Evolutionary conservation across 2,888 invertebrate genomes (phyloP).

Genomic region (Lobophora halterata): DNA sequence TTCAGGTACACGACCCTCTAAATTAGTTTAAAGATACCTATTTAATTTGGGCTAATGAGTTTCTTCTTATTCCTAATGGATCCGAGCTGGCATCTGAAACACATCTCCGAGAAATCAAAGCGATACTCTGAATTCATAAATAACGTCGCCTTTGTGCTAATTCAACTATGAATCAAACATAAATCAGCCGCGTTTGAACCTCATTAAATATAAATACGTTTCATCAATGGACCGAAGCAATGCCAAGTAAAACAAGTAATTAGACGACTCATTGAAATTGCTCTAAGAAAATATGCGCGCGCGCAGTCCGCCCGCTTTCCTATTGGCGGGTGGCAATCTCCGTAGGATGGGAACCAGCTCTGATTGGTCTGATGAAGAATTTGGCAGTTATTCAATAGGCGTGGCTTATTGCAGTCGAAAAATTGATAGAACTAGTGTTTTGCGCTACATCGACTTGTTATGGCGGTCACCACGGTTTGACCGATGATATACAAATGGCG

Average conservation of each 20-base stretch:
- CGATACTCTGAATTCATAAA: constrained; percentile 30
- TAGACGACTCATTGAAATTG: constrained; percentile 64
- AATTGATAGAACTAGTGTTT: constrained; percentile 22
- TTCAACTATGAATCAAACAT: constrained; percentile 26
- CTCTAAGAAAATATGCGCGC: constrained; percentile 67
- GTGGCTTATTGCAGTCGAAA: constrained; percentile 39
- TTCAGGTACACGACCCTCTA: no score
- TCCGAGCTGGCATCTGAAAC: neutral
- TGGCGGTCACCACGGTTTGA: constrained; percentile 21
- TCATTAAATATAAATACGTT: constrained; percentile 34
- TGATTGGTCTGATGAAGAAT: constrained; percentile 54
- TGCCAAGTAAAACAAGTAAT: constrained; percentile 64
- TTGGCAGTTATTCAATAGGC: constrained; percentile 72
- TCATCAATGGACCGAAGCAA: constrained; percentile 44
- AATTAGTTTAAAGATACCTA: no score
- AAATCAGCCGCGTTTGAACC: constrained; percentile 30
- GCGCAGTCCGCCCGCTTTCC: constrained; percentile 44
- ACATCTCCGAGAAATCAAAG: constrained; percentile 30
- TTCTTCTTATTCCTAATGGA: constrained; percentile 4
- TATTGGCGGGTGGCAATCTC: constrained; percentile 52
- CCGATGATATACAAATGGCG: constrained; percentile 20
- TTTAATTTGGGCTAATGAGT: no score
- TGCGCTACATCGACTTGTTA: constrained; percentile 20
- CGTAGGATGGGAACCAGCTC: constrained; percentile 38
- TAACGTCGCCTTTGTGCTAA: constrained; percentile 40